Percentiles rank a stretch among this genome's conserved stretches.
Evolutionary conservation across 2,797 vertebrate genomes (phyloP).

Genomic region (Todus mexicanus): DNA sequence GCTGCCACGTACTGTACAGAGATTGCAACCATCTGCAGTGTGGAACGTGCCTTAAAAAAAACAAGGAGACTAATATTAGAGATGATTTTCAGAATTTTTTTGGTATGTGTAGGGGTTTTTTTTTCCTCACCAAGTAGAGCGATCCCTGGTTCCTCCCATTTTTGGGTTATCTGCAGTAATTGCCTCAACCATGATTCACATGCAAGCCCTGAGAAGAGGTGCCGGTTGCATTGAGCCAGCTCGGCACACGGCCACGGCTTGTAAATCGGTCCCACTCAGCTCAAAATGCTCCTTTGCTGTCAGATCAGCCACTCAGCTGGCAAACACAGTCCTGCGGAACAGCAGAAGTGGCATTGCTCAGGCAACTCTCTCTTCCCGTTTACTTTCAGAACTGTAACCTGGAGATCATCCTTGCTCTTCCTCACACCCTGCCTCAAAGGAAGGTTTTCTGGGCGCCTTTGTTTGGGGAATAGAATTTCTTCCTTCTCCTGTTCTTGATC

Average conservation of each 20-base stretch:
- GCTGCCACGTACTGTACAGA: neutral
- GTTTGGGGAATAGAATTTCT: neutral
- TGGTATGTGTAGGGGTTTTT: neutral
- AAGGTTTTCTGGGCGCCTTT: neutral
- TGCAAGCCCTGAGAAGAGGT: conserved; percentile 1
- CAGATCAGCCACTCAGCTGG: conserved; percentile 36
- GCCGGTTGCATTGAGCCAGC: neutral
- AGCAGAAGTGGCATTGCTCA: neutral
- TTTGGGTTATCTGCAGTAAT: neutral
- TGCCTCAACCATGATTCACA: neutral
- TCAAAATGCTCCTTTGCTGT: conserved; percentile 33
- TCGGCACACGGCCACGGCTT: neutral
- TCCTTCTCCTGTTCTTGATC: neutral
- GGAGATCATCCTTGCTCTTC: neutral
- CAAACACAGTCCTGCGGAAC: neutral
- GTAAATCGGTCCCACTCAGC: conserved; percentile 4
- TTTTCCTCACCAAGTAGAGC: neutral
- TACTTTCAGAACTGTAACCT: neutral
- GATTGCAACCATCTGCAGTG: neutral
- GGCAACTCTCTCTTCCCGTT: neutral
- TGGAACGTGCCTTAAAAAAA: neutral
- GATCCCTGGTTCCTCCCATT: neutral
- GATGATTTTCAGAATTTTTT: neutral
- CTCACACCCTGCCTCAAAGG: neutral
- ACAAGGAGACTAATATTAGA: neutral